Evolutionary conservation across 2,797 vertebrate species (phyloP).

Genomic region (Argyrosomus regius): DNA sequence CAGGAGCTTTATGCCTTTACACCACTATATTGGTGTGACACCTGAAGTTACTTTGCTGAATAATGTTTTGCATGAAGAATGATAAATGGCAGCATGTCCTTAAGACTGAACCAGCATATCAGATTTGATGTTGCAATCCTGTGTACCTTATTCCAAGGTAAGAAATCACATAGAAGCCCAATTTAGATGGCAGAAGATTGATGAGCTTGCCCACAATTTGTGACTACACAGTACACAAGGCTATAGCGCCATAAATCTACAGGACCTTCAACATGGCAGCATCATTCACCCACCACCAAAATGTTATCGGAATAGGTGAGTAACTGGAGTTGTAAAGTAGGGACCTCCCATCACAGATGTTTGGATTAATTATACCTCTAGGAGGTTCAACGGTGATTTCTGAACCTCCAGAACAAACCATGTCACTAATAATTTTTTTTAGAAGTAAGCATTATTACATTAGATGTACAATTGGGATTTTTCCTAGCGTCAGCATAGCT

Average conservation of each 20-base stretch:
- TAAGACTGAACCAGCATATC: neutral
- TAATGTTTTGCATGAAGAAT: slow-evolving; percentile 30
- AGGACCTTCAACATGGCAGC: slow-evolving; percentile 39
- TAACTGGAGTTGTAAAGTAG: slow-evolving; percentile 27
- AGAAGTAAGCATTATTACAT: neutral
- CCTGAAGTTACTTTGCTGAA: neutral
- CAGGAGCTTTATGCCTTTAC: neutral
- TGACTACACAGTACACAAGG: slow-evolving; percentile 42
- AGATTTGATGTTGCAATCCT: slow-evolving; percentile 25
- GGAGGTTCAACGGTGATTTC: neutral
- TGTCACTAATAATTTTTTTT: neutral
- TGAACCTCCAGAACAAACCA: neutral
- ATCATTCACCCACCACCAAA: slow-evolving; percentile 27
- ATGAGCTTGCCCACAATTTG: slow-evolving; percentile 38
- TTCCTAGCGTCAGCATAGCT: slow-evolving; percentile 7
- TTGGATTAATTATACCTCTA: slow-evolving; percentile 15
- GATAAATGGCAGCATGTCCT: neutral
- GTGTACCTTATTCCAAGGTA: slow-evolving; percentile 30
- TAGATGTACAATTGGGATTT: neutral
- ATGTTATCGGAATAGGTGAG: slow-evolving; percentile 40
- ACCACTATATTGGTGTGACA: neutral
- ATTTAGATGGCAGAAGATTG: slow-evolving; percentile 38
- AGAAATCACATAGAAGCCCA: slow-evolving; percentile 30
- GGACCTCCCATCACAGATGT: slow-evolving; percentile 23
- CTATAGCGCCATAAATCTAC: slow-evolving; percentile 45